Evolutionary conservation across 2,113 vertebrate species (phyloP), one percentile per base, ranked within the genome.

Genomic region (Eclectus roratus): DNA sequence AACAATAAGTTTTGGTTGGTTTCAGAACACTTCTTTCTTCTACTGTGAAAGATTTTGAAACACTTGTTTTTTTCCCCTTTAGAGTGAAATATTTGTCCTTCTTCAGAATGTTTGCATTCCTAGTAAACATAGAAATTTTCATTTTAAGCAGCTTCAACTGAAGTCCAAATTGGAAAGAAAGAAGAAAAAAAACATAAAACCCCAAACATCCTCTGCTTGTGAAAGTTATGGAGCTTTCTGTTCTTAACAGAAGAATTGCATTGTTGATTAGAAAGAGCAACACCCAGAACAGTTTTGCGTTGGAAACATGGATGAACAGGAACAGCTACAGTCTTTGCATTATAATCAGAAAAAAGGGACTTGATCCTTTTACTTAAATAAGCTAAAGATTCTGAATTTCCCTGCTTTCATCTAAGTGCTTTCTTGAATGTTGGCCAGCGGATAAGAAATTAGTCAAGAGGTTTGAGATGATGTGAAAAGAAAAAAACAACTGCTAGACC

Each of bases 141-240:
- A 31, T 65, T 76, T 91, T 44, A 56, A 44, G 15, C 17, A 72
- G 9, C 25, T 80, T 83, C 60, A 69, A 17, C 23, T 13, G 16
- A 80, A 79, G 20, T 20, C 18, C 6, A 43, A 69, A 52, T 73
- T 9, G 49, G 21, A 43, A 3, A 11, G 20, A 61, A 71, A n/a
- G 15, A 43, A 64, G 25, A 49, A 7, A 2, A 20, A 50, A 20
- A 10, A 1, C 2, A n/a, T n/a, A 9, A 24, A 20, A 1, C 2
- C 16, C 7, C 18, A 65, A 53, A 64, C 2, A 72, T 43, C 1
- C 7, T 2, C 21, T 69, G 3, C 46, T 39, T 63, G 49, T 25
- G n/a, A 91, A 92, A 65, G 21, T 50, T 44, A 5, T 10, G 29
- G 21, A 82, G 10, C 28, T 79, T 81, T 69, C 58, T 1, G 0